Evolutionary conservation across 92 coral and sea anemone species (phyloP), one percentile per base, ranked within the genome.

Genomic region (Nematostella vectensis): DNA sequence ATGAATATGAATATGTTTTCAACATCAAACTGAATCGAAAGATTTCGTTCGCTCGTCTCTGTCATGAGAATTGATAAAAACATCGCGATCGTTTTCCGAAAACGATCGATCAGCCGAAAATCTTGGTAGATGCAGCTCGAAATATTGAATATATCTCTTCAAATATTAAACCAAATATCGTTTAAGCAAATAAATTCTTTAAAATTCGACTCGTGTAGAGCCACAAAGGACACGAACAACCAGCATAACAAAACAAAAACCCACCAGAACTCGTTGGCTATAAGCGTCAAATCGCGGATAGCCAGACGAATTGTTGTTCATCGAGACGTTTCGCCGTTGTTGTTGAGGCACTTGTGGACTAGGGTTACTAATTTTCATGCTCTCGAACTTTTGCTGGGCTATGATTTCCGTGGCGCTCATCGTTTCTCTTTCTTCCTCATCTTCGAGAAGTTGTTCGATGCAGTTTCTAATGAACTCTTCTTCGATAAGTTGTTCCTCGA

Each of bases 361-460:
- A 8, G 74, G 65, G 64, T 63, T 59, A 54, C 57, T 76, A 13
- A 62, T 70, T 55, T 82, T 70, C 18, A 77, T 73, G 77, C 62
- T 85, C 71, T 77, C 78, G 57, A 82, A 66, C 50, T 83, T 73
- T 60, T 93, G 87, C 62, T 79, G 93, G 77, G 71, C 79, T 42
- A 81, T 47, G 48, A 86, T 75, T 55, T 86, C 96, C n/a, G 85
- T 88, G 56, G 88, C 89, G 54, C 95, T 70, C 70, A 87, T 59
- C 57, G 95, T 85, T 58, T 93, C 99, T 29, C 95, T 77, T 47
- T 93, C 99, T 40, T 93, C 99, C 62, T 91, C 98, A 55, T 93
- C 99, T n/a, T 93, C 96, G 60, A 93, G 79, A 52, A 93, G 73
- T 62, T 93, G 99, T 58, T 93, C 99, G 54, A 93, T 93, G 69